Evolutionary conservation across 2,888 invertebrate species (phyloP).

Genomic region (Chymomyza amoena): DNA sequence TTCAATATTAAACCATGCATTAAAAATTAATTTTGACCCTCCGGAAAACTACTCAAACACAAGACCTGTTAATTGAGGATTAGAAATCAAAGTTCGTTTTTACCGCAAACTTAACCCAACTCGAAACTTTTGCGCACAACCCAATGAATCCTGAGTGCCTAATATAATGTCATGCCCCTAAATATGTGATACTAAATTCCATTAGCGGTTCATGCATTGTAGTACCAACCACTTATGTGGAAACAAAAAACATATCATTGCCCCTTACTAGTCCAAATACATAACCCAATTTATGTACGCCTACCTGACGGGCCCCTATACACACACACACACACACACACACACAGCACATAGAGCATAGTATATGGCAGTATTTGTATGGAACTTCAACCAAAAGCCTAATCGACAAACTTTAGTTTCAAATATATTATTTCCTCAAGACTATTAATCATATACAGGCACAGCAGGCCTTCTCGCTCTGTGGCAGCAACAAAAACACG

Average conservation of each 20-base stretch:
- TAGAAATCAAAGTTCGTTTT: neutral
- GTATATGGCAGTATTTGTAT: neutral
- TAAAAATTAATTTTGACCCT: neutral
- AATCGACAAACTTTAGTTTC: conserved; percentile 64
- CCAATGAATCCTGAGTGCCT: no score
- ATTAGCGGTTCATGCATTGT: neutral
- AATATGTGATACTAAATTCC: neutral
- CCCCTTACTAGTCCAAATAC: neutral
- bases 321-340: neutral
- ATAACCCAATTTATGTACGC: conserved; percentile 51
- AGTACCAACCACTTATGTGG: neutral
- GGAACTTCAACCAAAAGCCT: conserved; percentile 28
- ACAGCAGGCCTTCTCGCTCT: conserved; percentile 5
- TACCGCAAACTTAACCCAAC: neutral
- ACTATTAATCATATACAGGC: conserved; percentile 56
- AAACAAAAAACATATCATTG: neutral
- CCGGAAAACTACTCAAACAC: neutral
- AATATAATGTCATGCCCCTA: neutral
- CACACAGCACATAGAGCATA: neutral
- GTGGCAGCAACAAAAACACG: conserved; percentile 10
- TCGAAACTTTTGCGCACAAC: neutral
- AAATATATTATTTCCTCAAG: conserved; percentile 56
- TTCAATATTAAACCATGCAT: neutral
- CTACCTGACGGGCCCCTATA: conserved; percentile 7
- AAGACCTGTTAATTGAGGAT: neutral